Percentiles rank a stretch among this genome's conserved stretches.
Conservation (phyloP, 2,113 vertebrate species). For the Nicator chloris region DNA sequence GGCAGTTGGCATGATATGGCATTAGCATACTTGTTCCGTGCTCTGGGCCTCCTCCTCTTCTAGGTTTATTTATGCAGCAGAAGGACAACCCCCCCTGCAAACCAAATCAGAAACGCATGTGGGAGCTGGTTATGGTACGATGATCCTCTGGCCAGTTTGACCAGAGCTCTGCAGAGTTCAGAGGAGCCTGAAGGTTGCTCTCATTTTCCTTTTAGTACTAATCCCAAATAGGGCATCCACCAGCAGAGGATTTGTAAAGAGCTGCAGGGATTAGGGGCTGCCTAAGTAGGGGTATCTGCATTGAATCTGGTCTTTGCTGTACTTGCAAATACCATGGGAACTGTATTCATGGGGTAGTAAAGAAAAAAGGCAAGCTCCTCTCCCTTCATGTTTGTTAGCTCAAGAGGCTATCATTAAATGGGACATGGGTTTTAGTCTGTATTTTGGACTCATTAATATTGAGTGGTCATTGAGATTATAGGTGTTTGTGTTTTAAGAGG, state of each 20-base stretch:
- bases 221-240: background rate
- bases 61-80: background rate
- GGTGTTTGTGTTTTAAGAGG: background rate
- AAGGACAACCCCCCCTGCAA: background rate
- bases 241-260: background rate
- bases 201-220: background rate
- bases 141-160: background rate
- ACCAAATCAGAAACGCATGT: background rate
- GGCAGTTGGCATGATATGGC: background rate
- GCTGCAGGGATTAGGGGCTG: background rate
- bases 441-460: background rate
- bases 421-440: background rate
- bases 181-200: background rate
- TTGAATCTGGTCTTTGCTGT: background rate
- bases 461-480: background rate
- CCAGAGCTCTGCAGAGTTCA: background rate
- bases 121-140: accelerated
- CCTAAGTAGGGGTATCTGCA: background rate
- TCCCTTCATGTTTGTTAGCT: background rate
- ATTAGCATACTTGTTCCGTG: background rate
- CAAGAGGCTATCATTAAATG: background rate
- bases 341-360: background rate
- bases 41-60: background rate
- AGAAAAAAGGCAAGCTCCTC: background rate
- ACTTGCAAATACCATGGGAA: background rate